Evolutionary conservation across 2,113 vertebrate genomes (phyloP).

Genomic region (Bombycilla garrulus): DNA sequence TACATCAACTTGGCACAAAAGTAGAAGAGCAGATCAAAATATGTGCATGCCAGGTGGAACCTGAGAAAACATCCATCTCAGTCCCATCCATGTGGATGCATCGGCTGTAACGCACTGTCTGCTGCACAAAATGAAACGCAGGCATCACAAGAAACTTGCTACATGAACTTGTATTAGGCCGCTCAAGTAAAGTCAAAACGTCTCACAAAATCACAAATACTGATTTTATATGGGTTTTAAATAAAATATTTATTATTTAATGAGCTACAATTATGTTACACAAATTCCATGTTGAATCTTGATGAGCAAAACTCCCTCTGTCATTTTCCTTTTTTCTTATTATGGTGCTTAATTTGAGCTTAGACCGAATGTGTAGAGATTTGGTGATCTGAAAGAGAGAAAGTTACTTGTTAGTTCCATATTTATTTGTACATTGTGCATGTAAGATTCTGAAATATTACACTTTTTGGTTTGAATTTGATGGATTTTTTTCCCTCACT

Average conservation of each 20-base stretch:
- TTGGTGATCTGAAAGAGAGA: slow-evolving; percentile 52
- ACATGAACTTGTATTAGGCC: not conserved
- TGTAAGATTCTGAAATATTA: not conserved
- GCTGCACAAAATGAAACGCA: not conserved
- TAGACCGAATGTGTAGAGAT: not conserved
- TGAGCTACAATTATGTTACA: slow-evolving; percentile 1
- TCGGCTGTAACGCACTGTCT: not conserved
- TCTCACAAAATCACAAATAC: not conserved
- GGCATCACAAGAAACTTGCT: not conserved
- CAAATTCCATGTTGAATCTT: not conserved
- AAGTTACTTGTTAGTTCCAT: slow-evolving; percentile 6
- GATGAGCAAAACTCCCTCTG: not conserved
- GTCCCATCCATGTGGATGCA: not conserved
- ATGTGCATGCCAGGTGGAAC: not conserved
- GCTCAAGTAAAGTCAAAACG: not conserved
- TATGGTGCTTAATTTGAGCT: not conserved
- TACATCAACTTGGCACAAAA: not conserved
- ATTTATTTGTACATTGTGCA: not conserved
- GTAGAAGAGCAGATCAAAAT: not conserved
- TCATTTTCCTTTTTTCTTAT: not conserved
- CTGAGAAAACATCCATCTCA: not conserved
- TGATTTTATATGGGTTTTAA: not conserved
- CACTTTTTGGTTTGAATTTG: not conserved
- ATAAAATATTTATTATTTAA: slow-evolving; percentile 12
- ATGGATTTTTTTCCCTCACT: not conserved